These are phyloP conservation scores for Artibeus lituratus DNA, from an alignment of 2,797 vertebrate genomes.

Conservation along the genomic window DNA sequence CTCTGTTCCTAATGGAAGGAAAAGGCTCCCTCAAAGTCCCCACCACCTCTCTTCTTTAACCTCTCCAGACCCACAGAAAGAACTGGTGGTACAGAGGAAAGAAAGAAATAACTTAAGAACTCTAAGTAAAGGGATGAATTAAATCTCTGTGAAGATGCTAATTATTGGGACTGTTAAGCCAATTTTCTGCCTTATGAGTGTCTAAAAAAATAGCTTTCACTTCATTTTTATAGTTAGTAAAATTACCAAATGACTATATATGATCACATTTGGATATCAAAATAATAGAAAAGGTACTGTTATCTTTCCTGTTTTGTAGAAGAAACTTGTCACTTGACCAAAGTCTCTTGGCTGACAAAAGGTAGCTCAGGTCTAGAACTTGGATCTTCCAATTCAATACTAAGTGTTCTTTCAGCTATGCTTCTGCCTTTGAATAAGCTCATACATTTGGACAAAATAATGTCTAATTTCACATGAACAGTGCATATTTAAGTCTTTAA, in stretches of 20 bases:
- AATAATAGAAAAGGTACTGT: background rate
- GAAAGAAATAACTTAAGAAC: background rate
- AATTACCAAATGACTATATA: background rate
- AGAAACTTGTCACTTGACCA: background rate
- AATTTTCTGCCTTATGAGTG: background rate
- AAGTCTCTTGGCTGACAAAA: background rate
- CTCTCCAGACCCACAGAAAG: background rate
- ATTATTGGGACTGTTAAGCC: background rate
- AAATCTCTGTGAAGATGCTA: background rate
- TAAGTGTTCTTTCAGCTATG: background rate
- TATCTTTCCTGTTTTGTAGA: background rate
- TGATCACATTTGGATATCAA: conserved; percentile 6
- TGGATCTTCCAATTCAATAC: background rate
- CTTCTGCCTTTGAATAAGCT: background rate
- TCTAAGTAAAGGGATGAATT: background rate
- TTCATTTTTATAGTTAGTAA: background rate
- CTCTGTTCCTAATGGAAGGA: background rate
- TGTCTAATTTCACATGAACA: background rate
- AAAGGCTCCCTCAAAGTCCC: background rate
- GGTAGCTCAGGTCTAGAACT: background rate
- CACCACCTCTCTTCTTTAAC: background rate
- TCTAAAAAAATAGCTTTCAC: background rate
- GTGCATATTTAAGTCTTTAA: background rate
- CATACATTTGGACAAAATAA: background rate
- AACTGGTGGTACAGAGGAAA: background rate